phyloP scores from a whole-genome alignment of 2,113 vertebrate genomes.

The Conger conger region DNA sequence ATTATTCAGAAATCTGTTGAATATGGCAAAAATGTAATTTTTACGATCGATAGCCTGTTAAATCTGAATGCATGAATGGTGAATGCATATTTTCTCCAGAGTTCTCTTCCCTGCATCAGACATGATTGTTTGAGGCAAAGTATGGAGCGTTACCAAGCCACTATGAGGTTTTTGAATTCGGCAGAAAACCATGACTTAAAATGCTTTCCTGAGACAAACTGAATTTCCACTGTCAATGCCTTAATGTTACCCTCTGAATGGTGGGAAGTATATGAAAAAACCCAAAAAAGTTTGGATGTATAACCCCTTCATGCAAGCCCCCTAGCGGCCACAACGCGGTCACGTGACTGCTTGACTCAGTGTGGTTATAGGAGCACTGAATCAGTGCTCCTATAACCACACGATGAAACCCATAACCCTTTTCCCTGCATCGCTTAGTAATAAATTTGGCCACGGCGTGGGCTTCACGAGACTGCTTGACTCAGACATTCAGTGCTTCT shows the following conservation, averaged over 20 bases:
- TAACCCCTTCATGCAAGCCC: no score
- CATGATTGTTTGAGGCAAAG: conserved; percentile 4
- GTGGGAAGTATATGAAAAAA: conserved; percentile 9
- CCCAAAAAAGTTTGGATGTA: conserved; percentile 5
- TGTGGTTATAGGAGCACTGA: no score
- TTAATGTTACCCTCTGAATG: neutral
- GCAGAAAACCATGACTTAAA: neutral
- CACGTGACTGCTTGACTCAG: no score
- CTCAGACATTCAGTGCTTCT: no score
- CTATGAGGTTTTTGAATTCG: neutral
- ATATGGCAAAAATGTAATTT: neutral
- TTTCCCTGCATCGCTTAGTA: no score
- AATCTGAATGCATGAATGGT: neutral
- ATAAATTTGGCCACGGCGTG: no score
- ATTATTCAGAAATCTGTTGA: neutral
- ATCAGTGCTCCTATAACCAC: no score
- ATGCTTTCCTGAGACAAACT: conserved; percentile 5
- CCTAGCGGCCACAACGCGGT: no score
- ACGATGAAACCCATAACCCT: no score
- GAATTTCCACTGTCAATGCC: neutral
- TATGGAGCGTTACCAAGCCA: neutral
- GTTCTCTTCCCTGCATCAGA: neutral
- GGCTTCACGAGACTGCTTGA: no score
- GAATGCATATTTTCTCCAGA: neutral
- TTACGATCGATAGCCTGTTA: neutral